Conservation (phyloP, 2,113 vertebrate species). For the Gadus chalcogrammus region DNA sequence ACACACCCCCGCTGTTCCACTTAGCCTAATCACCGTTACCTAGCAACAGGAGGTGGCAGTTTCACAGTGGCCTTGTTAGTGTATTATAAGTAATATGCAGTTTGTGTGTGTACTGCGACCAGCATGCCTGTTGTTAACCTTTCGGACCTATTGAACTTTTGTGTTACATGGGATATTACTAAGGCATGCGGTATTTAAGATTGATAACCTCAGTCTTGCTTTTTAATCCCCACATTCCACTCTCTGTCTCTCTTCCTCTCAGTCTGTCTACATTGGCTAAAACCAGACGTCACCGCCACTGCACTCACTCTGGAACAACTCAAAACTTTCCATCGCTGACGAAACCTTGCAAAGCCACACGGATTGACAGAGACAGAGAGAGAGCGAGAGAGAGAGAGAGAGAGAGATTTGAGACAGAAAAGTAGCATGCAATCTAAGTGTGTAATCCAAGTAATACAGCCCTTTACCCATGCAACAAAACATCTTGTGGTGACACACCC, state of each 20-base stretch:
- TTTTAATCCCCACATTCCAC: no score
- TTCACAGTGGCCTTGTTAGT: conserved; percentile 1
- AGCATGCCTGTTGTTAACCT: not conserved
- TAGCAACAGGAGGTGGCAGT: conserved; percentile 67
- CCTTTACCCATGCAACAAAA: not conserved
- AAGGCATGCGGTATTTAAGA: conserved; percentile 1
- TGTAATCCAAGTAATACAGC: not conserved
- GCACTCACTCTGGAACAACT: conserved; percentile 14
- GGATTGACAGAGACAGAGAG: not conserved
- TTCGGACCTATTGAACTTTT: not conserved
- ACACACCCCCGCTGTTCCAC: not conserved
- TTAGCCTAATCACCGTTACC: conserved; percentile 35
- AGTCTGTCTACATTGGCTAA: conserved; percentile 4
- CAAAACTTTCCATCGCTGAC: conserved; percentile 49
- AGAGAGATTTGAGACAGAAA: not conserved
- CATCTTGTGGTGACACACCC: not conserved
- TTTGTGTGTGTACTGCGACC: not conserved
- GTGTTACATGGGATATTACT: not conserved
- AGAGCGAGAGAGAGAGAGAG: not conserved
- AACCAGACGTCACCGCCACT: conserved; percentile 25
- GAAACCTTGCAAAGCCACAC: conserved; percentile 16
- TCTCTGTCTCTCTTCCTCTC: conserved; percentile 9
- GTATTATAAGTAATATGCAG: not conserved
- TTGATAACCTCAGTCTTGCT: conserved; percentile 14
- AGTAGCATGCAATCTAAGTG: not conserved